Percentiles rank a stretch among this genome's conserved stretches.
phyloP scores from a whole-genome alignment of 2,797 vertebrate genomes.

The Schizopygopsis malacanthus region DNA sequence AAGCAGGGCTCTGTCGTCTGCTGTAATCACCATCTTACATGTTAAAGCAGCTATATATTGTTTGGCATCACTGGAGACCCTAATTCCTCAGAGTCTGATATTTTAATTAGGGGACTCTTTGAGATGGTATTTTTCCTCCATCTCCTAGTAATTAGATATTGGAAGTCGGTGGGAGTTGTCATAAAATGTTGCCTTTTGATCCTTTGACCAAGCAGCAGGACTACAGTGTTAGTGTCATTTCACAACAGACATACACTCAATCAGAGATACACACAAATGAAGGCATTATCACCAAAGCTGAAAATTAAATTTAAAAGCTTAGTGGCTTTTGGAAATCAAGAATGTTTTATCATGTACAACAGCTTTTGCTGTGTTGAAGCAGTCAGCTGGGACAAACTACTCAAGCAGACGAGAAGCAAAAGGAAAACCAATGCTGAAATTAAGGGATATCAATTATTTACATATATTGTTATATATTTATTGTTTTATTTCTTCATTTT shows the following conservation, averaged over 20 bases:
- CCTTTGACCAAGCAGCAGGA: background rate
- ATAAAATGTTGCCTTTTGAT: conserved; percentile 11
- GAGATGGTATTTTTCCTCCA: background rate
- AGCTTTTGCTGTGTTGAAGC: background rate
- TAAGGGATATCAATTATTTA: background rate
- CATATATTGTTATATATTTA: background rate
- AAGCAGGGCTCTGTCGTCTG: background rate
- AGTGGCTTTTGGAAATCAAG: conserved; percentile 1
- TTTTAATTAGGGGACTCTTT: conserved; percentile 42
- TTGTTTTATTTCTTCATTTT: background rate
- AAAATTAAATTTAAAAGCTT: conserved; percentile 29
- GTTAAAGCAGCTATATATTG: conserved; percentile 20
- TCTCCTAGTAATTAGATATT: conserved; percentile 27
- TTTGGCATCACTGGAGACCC: conserved; percentile 19
- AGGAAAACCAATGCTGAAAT: background rate
- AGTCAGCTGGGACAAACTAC: conserved; percentile 28
- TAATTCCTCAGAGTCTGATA: conserved; percentile 16
- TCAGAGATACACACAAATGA: conserved; percentile 23
- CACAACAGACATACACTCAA: conserved; percentile 28
- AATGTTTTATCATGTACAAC: conserved; percentile 61
- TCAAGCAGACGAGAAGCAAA: conserved; percentile 4
- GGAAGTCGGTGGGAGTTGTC: conserved; percentile 6
- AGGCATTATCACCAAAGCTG: conserved; percentile 22
- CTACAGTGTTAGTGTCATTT: conserved; percentile 1
- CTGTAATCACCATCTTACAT: conserved; percentile 18